Evolutionary conservation across 2,888 invertebrate species (phyloP).

Genomic region (Iselma pallidipennis): DNA sequence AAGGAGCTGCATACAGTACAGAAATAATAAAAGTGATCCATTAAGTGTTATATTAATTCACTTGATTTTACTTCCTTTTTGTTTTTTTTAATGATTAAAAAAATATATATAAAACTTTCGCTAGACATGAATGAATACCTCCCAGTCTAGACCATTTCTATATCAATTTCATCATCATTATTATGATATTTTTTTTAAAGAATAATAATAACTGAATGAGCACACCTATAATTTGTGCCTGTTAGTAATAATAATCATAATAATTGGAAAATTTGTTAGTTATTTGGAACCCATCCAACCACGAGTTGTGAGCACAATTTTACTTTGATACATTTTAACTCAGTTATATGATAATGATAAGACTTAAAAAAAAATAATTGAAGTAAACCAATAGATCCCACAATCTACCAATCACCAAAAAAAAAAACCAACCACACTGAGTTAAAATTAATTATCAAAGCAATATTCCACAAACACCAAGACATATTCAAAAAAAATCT

Average conservation of each 20-base stretch:
- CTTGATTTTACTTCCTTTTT: slow-evolving; percentile 5
- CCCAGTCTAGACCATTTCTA: not conserved
- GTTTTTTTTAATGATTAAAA: not conserved
- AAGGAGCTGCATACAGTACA: slow-evolving; percentile 47
- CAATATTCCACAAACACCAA: slow-evolving; percentile 37
- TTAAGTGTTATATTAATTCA: slow-evolving; percentile 38
- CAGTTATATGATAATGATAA: too few species aligned
- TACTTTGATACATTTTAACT: not conserved
- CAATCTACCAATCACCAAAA: slow-evolving; percentile 30
- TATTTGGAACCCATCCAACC: not conserved
- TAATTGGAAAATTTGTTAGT: not conserved
- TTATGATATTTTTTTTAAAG: too few species aligned
- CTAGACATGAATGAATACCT: slow-evolving; percentile 44
- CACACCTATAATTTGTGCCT: not conserved
- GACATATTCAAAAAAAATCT: slow-evolving; percentile 48
- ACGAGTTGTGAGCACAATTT: not conserved
- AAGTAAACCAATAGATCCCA: slow-evolving; percentile 18
- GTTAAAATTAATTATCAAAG: slow-evolving; percentile 35
- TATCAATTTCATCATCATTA: too few species aligned
- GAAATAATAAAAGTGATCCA: slow-evolving; percentile 44
- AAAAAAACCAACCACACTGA: slow-evolving; percentile 25
- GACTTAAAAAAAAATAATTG: not conserved
- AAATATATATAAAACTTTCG: slow-evolving; percentile 42
- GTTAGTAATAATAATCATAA: not conserved
- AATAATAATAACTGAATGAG: not conserved